These are phyloP conservation scores for Smutsia gigantea DNA, from an alignment of 2,797 vertebrate genomes.

Conservation along the genomic window DNA sequence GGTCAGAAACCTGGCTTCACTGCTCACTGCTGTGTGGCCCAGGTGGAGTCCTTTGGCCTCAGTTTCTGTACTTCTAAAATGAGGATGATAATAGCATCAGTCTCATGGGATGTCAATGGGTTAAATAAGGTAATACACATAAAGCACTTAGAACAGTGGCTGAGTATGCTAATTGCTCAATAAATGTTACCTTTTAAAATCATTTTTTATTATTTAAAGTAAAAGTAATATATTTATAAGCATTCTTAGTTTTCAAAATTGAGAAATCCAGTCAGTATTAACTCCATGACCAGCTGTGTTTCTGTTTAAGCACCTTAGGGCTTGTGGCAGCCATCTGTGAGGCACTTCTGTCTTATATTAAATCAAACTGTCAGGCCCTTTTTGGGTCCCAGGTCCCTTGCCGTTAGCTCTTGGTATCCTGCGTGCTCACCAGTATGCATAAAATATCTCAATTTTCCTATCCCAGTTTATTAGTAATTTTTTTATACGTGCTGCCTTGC, in stretches of 20 bases:
- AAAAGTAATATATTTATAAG: background rate
- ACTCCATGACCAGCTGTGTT: too few species aligned
- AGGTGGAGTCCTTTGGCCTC: background rate
- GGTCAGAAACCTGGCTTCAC: background rate
- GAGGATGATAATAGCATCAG: background rate
- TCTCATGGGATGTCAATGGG: background rate
- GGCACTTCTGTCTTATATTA: background rate
- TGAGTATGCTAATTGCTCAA: background rate
- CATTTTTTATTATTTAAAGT: background rate
- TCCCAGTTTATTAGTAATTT: background rate
- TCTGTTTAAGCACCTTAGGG: background rate
- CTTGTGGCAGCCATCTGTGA: background rate
- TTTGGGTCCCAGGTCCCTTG: background rate
- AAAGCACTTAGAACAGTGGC: background rate
- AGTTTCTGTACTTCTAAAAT: background rate
- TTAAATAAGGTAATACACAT: background rate
- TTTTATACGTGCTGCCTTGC: background rate
- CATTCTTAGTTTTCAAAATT: background rate
- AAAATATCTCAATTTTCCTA: background rate
- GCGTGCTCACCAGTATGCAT: background rate
- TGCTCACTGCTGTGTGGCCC: background rate
- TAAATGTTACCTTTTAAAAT: constrained; percentile 1
- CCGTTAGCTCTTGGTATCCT: background rate
- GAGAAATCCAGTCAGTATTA: background rate
- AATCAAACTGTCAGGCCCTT: background rate